A percentile compares a stretch with the other conserved stretches of the same genome.
phyloP scores from a whole-genome alignment of 2,113 vertebrate species.

The Leptobrachium ailaonicum region DNA sequence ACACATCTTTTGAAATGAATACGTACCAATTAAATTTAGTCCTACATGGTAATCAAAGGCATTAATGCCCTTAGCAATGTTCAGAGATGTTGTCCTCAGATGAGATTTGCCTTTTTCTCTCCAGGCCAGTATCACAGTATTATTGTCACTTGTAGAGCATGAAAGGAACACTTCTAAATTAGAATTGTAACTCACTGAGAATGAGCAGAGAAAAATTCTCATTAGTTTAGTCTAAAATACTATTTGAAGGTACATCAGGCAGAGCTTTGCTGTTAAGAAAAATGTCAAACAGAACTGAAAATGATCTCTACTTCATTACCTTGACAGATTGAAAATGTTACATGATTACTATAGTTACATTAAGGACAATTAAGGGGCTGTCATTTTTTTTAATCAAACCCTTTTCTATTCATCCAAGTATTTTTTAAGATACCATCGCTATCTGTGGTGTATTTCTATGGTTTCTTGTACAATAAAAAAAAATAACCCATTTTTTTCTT shows the following conservation, averaged over 20 bases:
- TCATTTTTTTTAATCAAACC: slow-evolving; percentile 41
- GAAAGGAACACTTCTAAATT: slow-evolving; percentile 75
- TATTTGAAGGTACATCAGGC: slow-evolving; percentile 27
- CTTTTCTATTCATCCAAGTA: slow-evolving; percentile 25
- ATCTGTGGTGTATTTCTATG: not conserved
- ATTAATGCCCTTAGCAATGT: slow-evolving; percentile 67
- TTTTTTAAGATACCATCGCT: slow-evolving; percentile 1
- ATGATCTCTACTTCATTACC: slow-evolving; percentile 38
- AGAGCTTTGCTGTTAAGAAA: slow-evolving; percentile 10
- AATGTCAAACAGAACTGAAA: slow-evolving; percentile 44
- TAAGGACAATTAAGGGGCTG: slow-evolving; percentile 46
- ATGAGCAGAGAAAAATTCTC: slow-evolving; percentile 32
- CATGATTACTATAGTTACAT: slow-evolving; percentile 18
- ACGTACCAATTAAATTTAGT: slow-evolving; percentile 78
- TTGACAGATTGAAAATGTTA: slow-evolving; percentile 35
- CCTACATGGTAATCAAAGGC: slow-evolving; percentile 71
- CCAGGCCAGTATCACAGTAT: slow-evolving; percentile 69
- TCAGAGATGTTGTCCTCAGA: slow-evolving; percentile 64
- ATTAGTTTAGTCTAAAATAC: slow-evolving; percentile 33
- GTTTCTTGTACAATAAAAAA: slow-evolving; percentile 40
- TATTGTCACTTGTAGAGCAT: slow-evolving; percentile 66
- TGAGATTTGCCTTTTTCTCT: slow-evolving; percentile 64
- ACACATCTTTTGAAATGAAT: not conserved
- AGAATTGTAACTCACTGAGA: slow-evolving; percentile 64
- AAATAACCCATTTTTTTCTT: slow-evolving; percentile 21